Evolutionary conservation across 2,113 vertebrate species (phyloP).

Genomic region (Capreolus pygargus): DNA sequence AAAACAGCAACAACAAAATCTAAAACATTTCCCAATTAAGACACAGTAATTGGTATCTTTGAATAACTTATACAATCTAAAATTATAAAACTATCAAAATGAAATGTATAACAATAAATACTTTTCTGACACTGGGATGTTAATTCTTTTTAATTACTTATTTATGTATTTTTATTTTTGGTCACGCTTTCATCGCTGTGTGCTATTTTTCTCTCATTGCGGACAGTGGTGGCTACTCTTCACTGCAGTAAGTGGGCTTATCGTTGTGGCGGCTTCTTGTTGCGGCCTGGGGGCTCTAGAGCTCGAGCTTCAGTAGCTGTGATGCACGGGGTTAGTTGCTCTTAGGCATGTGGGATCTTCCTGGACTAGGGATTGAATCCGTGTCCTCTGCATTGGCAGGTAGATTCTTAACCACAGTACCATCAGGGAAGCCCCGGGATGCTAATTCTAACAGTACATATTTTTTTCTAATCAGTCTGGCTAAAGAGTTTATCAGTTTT

Average conservation of each 20-base stretch:
- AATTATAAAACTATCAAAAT: background rate
- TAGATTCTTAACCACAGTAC: background rate
- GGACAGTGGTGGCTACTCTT: background rate
- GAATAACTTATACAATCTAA: background rate
- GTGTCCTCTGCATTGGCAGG: background rate
- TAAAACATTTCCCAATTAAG: background rate
- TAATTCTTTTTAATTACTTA: background rate
- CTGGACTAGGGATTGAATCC: background rate
- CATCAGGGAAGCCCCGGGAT: background rate
- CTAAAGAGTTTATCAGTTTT: background rate
- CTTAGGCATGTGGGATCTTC: background rate
- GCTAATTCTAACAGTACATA: background rate
- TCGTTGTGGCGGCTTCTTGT: background rate
- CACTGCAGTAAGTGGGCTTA: background rate
- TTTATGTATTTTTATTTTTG: background rate
- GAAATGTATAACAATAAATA: background rate
- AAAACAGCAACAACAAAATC: background rate
- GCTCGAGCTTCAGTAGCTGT: background rate
- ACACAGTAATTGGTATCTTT: background rate
- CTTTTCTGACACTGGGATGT: background rate
- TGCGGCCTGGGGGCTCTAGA: background rate
- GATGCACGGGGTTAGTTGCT: background rate
- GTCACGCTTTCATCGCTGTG: background rate
- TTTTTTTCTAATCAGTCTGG: background rate
- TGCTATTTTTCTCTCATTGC: background rate